Base-by-base conservation (phyloP, 2,113 vertebrate species). In the Pseudopipra pipra region DNA sequence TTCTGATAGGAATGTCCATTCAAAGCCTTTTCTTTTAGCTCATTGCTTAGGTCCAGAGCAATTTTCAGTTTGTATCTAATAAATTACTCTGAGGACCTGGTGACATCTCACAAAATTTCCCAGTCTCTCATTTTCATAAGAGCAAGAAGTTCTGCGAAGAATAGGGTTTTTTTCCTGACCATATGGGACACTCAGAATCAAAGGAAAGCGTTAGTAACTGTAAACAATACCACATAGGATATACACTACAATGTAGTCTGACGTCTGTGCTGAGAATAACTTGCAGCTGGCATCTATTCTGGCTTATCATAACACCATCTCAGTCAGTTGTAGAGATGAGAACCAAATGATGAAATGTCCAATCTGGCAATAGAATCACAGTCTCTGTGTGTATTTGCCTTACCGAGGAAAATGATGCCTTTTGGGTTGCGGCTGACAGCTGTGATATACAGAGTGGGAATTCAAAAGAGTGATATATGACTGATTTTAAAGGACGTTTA, bases 221-320 rank as follows among this genome's bases (percentile, higher is more conserved):
- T 95, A 96, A 94, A 96, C 95, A 96, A 87, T 92, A 81, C 44
- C 10, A 4, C 83, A 90, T 27, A 90, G 95, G 91, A 90, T 91
- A 78, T 81, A 68, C 14, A 46, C 24, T 67, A 65, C 85, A 94
- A 84, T 78, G 65, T 75, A 92, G 83, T 75, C 90, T 96, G 95
- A 96, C 68, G 85, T 96, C 93, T 88, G 88, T 88, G 92, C 95
- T 95, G 95, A 93, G 92, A 97, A 96, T 96, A 96, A 94, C 95
- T 96, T 95, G 95, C 96, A 97, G 96, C 95, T 97, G 96, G 92
- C 93, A 95, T 96, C 95, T 95, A 75, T 97, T 95, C 87, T 92
- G 80, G 65, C 61, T 95, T 97, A 96, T 95, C 94, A 86, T 94
- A 97, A 97, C 95, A 96, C 91, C 90, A 96, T 97, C 92, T 84